Percentiles rank a stretch among this genome's conserved stretches.
These are phyloP conservation scores for Orchesellides sinensis DNA, from an alignment of 2,888 invertebrate species.

Conservation along the genomic window DNA sequence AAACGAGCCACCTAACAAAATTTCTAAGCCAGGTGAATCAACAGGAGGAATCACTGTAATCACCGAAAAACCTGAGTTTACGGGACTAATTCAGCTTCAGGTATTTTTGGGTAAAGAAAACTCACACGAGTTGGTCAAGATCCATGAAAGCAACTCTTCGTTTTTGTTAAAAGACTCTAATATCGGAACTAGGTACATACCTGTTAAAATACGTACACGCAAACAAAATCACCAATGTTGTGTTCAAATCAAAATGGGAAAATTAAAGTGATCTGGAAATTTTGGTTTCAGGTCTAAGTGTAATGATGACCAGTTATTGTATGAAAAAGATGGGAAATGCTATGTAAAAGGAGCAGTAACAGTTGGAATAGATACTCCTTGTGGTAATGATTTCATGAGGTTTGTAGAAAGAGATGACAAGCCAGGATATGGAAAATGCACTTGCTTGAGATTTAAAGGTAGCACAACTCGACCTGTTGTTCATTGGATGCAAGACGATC, in stretches of 20 bases:
- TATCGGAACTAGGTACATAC: not conserved
- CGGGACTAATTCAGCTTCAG: slow-evolving; percentile 21
- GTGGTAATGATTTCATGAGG: slow-evolving; percentile 14
- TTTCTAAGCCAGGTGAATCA: not conserved
- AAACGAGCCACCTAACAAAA: not conserved
- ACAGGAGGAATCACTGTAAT: slow-evolving; percentile 33
- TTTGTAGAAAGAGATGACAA: slow-evolving; percentile 11
- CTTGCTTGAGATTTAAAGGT: slow-evolving; percentile 15
- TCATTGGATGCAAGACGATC: slow-evolving; percentile 28
- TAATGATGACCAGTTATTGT: not conserved
- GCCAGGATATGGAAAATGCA: slow-evolving; percentile 36
- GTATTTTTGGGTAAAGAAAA: slow-evolving; percentile 11
- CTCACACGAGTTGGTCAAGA: slow-evolving; percentile 19
- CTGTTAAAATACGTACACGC: too few relatives aligned
- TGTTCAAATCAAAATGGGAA: too few relatives aligned
- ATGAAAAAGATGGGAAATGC: slow-evolving; percentile 34
- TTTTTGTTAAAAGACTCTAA: slow-evolving; percentile 15
- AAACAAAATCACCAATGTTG: too few relatives aligned
- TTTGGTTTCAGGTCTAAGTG: not conserved
- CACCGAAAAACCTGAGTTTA: slow-evolving; percentile 13
- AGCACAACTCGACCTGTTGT: slow-evolving; percentile 46
- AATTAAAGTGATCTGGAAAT: slow-evolving; percentile 11
- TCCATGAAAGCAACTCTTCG: slow-evolving; percentile 42
- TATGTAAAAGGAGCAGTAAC: slow-evolving; percentile 14
- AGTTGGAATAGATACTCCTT: slow-evolving; percentile 20